Conservation (phyloP, 53 echinoderm and acorn worm species). For the Paracentrotus lividus region DNA sequence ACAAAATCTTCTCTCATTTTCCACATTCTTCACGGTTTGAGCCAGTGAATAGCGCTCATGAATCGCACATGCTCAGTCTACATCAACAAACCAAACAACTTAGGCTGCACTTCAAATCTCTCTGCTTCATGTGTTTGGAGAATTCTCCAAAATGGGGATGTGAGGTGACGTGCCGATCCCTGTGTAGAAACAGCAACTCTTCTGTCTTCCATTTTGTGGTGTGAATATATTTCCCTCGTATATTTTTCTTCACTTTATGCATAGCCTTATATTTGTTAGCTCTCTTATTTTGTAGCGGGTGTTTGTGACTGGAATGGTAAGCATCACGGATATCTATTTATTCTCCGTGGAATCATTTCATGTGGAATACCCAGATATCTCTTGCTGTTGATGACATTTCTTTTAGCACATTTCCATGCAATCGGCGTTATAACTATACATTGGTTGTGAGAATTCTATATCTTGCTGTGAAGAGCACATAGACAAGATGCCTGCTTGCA, state of each 20-base stretch:
- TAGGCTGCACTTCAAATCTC: conserved; percentile 29
- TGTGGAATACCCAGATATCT: not conserved
- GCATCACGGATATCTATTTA: not conserved
- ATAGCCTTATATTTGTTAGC: conserved; percentile 25
- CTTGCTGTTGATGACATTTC: not conserved
- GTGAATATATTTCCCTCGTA: conserved; percentile 5
- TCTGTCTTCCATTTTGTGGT: conserved; percentile 35
- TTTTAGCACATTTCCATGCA: not conserved
- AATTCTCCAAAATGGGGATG: conserved; percentile 46
- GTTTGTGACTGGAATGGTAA: not conserved
- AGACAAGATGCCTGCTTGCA: conserved; percentile 59
- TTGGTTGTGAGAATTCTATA: not conserved
- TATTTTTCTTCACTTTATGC: not conserved
- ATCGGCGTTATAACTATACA: not conserved
- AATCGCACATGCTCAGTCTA: not conserved
- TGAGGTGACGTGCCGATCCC: not conserved
- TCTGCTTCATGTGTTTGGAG: conserved; percentile 46
- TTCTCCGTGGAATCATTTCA: conserved; percentile 16
- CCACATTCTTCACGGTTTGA: not conserved
- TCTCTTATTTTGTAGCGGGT: not conserved
- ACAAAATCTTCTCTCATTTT: conserved; percentile 36
- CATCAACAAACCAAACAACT: conserved; percentile 33
- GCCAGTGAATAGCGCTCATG: conserved; percentile 23
- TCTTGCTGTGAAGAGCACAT: not conserved
- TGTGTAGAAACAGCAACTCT: not conserved